Percentiles rank a stretch among this genome's conserved stretches.
These are phyloP conservation scores for Tichodroma muraria DNA, from an alignment of 2,113 vertebrate genomes.

Conservation along the genomic window DNA sequence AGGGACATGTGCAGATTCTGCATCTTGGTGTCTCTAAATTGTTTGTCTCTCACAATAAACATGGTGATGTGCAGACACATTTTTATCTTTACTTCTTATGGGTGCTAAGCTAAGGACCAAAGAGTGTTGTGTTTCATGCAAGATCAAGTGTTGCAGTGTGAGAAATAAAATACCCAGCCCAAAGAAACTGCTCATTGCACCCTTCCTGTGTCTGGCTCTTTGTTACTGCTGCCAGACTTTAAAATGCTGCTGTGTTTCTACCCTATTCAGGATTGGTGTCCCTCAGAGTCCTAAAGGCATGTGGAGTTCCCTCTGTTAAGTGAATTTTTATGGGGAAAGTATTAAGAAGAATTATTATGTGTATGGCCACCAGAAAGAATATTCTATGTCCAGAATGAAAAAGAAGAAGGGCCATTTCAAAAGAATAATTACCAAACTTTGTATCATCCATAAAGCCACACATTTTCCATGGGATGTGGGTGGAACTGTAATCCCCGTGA, in stretches of 20 bases:
- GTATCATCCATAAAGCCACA: background rate
- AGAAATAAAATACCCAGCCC: background rate
- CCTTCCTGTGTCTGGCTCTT: background rate
- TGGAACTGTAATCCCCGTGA: background rate
- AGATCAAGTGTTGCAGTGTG: background rate
- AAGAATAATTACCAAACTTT: background rate
- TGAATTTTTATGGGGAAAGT: background rate
- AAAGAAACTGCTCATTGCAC: background rate
- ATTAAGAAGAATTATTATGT: background rate
- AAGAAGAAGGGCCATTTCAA: rapidly evolving
- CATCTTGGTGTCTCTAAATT: background rate
- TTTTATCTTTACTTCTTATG: background rate
- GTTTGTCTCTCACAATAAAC: background rate
- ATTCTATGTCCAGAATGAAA: background rate
- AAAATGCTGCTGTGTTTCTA: background rate
- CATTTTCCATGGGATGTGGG: background rate
- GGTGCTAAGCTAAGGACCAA: background rate
- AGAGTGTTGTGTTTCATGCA: background rate
- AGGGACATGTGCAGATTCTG: background rate
- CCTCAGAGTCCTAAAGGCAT: background rate
- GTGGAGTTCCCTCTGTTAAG: background rate
- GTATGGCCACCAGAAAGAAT: background rate
- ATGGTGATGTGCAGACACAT: background rate
- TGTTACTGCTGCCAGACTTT: background rate
- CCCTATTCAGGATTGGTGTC: background rate